Evolutionary conservation across 2,113 vertebrate genomes (phyloP), one percentile per base, ranked within the genome.

Genomic region (Elephas maximus): DNA sequence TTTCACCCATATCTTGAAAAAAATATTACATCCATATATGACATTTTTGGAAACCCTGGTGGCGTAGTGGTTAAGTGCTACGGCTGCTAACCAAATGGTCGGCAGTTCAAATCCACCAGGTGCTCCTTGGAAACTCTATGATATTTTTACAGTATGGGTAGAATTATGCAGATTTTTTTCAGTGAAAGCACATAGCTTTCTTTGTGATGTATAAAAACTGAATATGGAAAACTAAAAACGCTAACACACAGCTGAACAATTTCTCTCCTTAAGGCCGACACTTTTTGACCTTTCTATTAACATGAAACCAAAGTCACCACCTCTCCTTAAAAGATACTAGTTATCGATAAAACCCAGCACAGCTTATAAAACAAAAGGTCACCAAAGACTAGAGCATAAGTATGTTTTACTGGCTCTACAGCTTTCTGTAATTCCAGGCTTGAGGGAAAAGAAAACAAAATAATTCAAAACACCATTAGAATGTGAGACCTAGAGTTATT

Each of bases 361-460:
- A 91, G 8, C 9, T 81, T 88, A 23, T 60, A 93, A 90, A 90
- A 79, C 41, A 88, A 80, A 92, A 92, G 44, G 33, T 63, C 74
- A 77, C 17, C 30, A 76, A 71, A 84, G 30, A 69, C 44, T 51
- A 60, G 48, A 51, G 0, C 10, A 44, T 80, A 30, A 9, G 0
- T 67, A 77, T 41, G 5, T 45, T 91, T 84, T 33, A 44, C 9
- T 48, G 33, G 90, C 37, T 63, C 28, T 77, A 67, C 0, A 63
- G 18, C 4, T 85, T 1, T 37, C 24, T 57, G 6, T 57, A 87
- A 60, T 71, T 88, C 6, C 18, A 81, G 5, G 26, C 30, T 77
- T 73, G 20, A 37, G 17, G 14, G 20, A 7, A 51, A 79, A 69
- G 37, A 78, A 67, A 95, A 51, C 2, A 93, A 83, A 83, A 86